Evolutionary conservation across 2,797 vertebrate species (phyloP), one percentile per base, ranked within the genome.

Genomic region (Trematomus bernacchii): DNA sequence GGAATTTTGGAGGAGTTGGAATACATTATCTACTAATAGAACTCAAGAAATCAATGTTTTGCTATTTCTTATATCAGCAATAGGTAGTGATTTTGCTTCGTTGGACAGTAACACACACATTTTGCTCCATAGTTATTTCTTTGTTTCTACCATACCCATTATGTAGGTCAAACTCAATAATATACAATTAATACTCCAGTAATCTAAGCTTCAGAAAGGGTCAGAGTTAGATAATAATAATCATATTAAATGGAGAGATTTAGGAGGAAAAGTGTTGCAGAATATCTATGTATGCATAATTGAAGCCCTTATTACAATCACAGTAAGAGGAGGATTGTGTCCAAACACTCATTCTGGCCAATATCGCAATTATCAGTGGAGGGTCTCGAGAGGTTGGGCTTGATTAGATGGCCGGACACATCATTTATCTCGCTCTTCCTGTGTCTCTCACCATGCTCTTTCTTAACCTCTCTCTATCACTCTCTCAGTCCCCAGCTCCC

Each of bases 401-500:
- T 90, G 91, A 95, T 94, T 93, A 89, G 73, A 79, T 66, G 51
- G 71, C 82, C 74, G 80, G 80, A 80, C 90, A 68, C 44, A 27
- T 61, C 65, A 19, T 87, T 86, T 73, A 52, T 88, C 68, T 81
- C 43, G 2, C 48, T 52, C 16, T 27, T 53, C 50, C 54, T 10
- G n/a, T 51, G 18, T 80, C 50, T 73, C 19, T 57, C 37, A 15
- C 55, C 9, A 1, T 16, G 8, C 67, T 64, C 33, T 60, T 21
- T 71, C 42, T 67, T 48, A 27, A 59, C 15, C 0, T 21, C 46
- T 78, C 12, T 61, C 18, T 37, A 16, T 6, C 72, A 13, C 2
- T 54, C 58, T 21, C 76, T 62, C 91, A 99, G 98, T 99, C 83
- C 96, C 98, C 67, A 99, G 97, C 89, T 99, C 98, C 19, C 97